Percentiles rank a stretch among this genome's conserved stretches.
phyloP scores from a whole-genome alignment of 2,797 vertebrate species.

The Sphaeramia orbicularis region DNA sequence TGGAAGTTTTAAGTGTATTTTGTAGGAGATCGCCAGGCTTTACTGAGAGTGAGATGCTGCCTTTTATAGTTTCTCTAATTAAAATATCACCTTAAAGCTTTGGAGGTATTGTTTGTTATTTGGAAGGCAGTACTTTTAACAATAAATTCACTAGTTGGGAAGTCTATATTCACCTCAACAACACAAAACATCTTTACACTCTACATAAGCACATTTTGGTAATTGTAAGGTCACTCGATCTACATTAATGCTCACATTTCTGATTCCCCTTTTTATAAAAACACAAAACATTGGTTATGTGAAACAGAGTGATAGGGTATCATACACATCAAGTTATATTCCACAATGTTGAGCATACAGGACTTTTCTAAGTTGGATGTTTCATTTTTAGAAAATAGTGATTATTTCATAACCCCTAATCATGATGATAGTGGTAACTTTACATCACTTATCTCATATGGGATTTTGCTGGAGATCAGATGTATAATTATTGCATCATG shows the following conservation, averaged over 20 bases:
- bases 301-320: conserved; percentile 66
- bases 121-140: conserved; percentile 80
- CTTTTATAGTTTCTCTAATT: conserved; percentile 63
- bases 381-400: conserved; percentile 59
- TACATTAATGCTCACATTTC: conserved; percentile 73
- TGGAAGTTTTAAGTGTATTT: conserved; percentile 51
- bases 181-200: conserved; percentile 62
- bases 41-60: conserved; percentile 52
- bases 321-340: conserved; percentile 58
- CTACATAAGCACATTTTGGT: conserved; percentile 83
- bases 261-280: conserved; percentile 64
- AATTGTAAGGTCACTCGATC: conserved; percentile 81
- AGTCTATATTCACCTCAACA: conserved; percentile 62
- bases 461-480: conserved; percentile 66
- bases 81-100: conserved; percentile 79
- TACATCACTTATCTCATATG: conserved; percentile 45
- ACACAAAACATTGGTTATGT: conserved; percentile 73
- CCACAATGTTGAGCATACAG: conserved; percentile 46
- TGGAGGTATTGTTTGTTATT: conserved; percentile 75
- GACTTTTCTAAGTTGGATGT: conserved; percentile 44
- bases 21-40: conserved; percentile 46
- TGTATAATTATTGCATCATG: conserved; percentile 79
- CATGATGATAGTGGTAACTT: conserved; percentile 39
- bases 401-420: conserved; percentile 38
- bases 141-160: conserved; percentile 59